phyloP scores from a whole-genome alignment of 2,113 vertebrate genomes.

The Pao palembangensis region DNA sequence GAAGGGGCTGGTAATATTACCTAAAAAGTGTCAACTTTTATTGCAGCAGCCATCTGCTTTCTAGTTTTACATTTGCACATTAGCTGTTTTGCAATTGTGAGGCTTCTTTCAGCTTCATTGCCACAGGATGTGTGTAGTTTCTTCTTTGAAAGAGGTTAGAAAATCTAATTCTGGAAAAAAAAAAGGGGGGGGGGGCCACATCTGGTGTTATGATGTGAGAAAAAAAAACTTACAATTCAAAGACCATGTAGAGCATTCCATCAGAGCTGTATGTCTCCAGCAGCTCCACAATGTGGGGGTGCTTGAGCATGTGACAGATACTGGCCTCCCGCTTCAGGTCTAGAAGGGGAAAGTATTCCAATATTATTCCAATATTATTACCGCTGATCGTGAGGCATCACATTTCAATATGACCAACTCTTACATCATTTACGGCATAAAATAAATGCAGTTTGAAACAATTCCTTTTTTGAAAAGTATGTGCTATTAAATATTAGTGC shows the following conservation, averaged over 20 bases:
- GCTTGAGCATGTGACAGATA: conserved; percentile 99
- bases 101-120: not conserved
- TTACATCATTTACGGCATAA: too few relatives aligned
- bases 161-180: too few relatives aligned
- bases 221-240: conserved; percentile 74
- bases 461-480: not conserved
- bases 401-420: too few relatives aligned
- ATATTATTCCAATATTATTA: not conserved
- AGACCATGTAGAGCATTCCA: conserved; percentile 93
- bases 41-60: not conserved
- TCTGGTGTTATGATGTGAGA: too few relatives aligned
- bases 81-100: not conserved
- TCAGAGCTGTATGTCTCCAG: conserved; percentile 97
- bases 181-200: too few relatives aligned
- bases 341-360: conserved; percentile 54
- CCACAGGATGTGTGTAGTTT: not conserved
- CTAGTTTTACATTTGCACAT: conserved; percentile 13
- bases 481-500: not conserved
- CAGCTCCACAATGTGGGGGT: conserved; percentile 97
- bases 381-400: not conserved
- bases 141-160: too few relatives aligned
- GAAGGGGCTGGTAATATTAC: not conserved
- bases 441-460: too few relatives aligned
- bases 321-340: conserved; percentile 99
- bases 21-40: conserved; percentile 1